Evolutionary conservation across 2,888 invertebrate species (phyloP).

Genomic region (Yponomeuta sedellus): DNA sequence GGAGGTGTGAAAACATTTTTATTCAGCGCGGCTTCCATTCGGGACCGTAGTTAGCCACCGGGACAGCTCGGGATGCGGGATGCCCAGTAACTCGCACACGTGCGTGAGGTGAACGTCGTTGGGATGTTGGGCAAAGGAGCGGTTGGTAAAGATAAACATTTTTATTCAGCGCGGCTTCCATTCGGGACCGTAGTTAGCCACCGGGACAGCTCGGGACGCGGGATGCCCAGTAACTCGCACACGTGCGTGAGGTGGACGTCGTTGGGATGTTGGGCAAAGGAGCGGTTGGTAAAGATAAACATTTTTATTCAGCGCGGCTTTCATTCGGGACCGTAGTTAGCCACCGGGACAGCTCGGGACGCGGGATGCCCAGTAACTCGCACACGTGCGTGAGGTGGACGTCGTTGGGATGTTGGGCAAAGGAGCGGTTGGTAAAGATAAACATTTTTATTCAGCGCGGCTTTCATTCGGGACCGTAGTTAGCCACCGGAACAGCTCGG

Average conservation of each 20-base stretch:
- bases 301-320: too few species aligned
- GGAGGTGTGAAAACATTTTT: too few species aligned
- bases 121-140: conserved; percentile 29
- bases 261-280: conserved; percentile 32
- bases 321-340: too few species aligned
- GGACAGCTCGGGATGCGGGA: conserved; percentile 84
- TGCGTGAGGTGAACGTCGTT: conserved; percentile 80
- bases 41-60: conserved; percentile 94
- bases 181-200: too few species aligned
- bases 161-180: too few species aligned
- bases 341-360: conserved; percentile 88
- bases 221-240: conserved; percentile 85
- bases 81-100: conserved; percentile 84
- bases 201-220: conserved; percentile 83
- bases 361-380: conserved; percentile 85
- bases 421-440: background rate
- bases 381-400: conserved; percentile 80
- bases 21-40: too few species aligned
- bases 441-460: too few species aligned
- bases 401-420: conserved; percentile 62
- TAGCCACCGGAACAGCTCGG: conserved; percentile 90
- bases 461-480: too few species aligned
- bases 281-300: background rate
- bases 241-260: conserved; percentile 82
- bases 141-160: background rate